Conservation (phyloP, 2,113 vertebrate genomes). For the Pelecanoides urinatrix region DNA sequence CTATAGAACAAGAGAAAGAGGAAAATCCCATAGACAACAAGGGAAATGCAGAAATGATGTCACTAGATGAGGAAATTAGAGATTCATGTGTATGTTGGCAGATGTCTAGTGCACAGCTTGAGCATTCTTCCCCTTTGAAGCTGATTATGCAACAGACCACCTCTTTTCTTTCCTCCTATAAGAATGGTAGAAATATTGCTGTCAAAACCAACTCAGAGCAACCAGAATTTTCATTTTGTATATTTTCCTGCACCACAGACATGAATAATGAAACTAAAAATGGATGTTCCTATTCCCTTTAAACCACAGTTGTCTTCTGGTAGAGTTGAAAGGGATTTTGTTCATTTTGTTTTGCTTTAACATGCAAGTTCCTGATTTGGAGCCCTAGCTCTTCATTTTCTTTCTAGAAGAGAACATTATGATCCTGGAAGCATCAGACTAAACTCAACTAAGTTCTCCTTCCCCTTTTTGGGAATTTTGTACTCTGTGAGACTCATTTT, state of each 20-base stretch:
- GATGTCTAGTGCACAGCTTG: background rate
- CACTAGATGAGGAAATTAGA: background rate
- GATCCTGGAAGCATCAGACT: background rate
- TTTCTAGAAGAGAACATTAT: background rate
- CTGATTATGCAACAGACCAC: background rate
- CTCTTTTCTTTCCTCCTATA: background rate
- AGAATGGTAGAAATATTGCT: background rate
- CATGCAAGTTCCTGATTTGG: background rate
- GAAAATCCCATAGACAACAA: background rate
- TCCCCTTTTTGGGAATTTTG: background rate
- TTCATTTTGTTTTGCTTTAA: background rate
- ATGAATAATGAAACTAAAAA: background rate
- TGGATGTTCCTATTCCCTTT: background rate
- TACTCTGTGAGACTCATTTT: background rate
- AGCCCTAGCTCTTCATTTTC: background rate
- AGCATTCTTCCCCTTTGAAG: background rate
- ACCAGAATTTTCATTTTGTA: background rate
- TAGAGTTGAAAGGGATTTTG: background rate
- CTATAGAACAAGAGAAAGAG: background rate
- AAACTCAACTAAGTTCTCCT: background rate
- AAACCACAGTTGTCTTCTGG: background rate
- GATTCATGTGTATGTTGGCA: background rate
- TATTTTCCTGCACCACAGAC: background rate
- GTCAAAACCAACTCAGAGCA: background rate
- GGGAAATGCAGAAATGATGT: background rate